Conservation (phyloP, 2,888 invertebrate species). For the Cylloceria caligata region DNA sequence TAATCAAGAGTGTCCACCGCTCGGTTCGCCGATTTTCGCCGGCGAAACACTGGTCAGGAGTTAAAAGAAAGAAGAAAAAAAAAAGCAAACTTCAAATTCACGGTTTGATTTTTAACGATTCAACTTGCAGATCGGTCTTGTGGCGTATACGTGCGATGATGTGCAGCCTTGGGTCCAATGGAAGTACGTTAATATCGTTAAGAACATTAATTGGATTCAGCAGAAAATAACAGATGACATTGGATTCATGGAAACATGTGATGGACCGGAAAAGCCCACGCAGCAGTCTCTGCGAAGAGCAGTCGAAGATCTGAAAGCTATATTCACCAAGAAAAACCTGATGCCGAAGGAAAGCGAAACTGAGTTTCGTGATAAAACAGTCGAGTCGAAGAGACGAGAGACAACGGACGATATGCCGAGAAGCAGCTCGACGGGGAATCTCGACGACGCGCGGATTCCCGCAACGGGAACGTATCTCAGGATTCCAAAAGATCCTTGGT, state of each 20-base stretch:
- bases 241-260: conserved; percentile 47
- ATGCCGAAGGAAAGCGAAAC: conserved; percentile 28
- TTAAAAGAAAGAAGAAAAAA: neutral
- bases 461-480: conserved; percentile 43
- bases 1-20: conserved; percentile 72
- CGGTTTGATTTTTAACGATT: too few species aligned
- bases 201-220: conserved; percentile 74
- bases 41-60: conserved; percentile 70
- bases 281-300: neutral
- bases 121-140: conserved; percentile 71
- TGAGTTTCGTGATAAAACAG: conserved; percentile 3
- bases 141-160: conserved; percentile 76
- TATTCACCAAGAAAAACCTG: neutral
- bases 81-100: neutral
- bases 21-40: conserved; percentile 73
- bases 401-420: neutral
- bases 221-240: conserved; percentile 29
- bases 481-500: conserved; percentile 60
- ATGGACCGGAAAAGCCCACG: conserved; percentile 3
- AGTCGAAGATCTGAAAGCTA: neutral
- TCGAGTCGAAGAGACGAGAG: conserved; percentile 36
- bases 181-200: conserved; percentile 73
- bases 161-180: conserved; percentile 74
- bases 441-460: conserved; percentile 34
- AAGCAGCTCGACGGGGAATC: conserved; percentile 42